Conservation (phyloP, 2,113 vertebrate genomes). For the Pedetes capensis region DNA sequence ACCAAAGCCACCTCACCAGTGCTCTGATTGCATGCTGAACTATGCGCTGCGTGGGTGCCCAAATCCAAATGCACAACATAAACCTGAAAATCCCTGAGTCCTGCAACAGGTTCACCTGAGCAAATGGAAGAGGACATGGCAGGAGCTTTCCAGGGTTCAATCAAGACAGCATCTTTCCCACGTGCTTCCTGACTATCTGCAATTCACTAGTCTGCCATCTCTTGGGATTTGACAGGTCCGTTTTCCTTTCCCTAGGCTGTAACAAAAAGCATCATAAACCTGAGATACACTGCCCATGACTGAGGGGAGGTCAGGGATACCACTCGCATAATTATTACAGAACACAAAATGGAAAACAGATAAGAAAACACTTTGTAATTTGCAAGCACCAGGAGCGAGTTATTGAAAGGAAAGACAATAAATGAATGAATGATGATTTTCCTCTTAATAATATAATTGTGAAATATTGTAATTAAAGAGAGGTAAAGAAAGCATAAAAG, state of each 20-base stretch:
- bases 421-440: background rate
- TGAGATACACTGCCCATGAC: background rate
- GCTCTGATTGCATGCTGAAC: background rate
- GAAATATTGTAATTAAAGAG: constrained; percentile 44
- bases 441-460: background rate
- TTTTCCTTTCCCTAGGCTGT: background rate
- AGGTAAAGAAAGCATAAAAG: background rate
- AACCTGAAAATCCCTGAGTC: background rate
- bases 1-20: background rate
- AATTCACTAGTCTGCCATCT: background rate
- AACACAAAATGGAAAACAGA: background rate
- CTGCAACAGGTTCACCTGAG: background rate
- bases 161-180: fast-evolving
- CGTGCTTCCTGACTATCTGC: too few species aligned
- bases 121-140: fast-evolving
- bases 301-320: background rate
- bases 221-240: background rate
- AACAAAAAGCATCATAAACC: background rate
- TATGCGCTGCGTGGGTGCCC: background rate
- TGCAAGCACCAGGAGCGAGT: background rate
- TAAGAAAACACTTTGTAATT: background rate
- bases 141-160: fast-evolving
- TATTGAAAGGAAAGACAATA: background rate
- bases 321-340: background rate
- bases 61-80: background rate